Evolutionary conservation across 1,140 invertebrate genomes (phyloP).

Genomic region (Macrosteles quadrilineatus): DNA sequence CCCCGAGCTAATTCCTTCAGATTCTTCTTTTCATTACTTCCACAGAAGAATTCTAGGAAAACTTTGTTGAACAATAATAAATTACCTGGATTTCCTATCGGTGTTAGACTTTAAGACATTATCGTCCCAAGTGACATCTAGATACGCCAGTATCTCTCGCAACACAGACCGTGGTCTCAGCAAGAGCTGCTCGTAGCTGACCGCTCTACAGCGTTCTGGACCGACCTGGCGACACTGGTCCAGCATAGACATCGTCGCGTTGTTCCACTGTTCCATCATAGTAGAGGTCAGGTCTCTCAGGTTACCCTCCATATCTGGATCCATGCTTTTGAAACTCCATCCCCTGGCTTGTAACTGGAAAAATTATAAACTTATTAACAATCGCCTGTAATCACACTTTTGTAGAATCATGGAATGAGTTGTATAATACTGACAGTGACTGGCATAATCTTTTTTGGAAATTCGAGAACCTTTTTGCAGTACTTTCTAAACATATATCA

Average conservation of each 20-base stretch:
- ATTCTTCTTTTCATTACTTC: too few species aligned
- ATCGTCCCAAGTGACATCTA: conserved; percentile 93
- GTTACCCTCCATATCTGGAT: conserved; percentile 68
- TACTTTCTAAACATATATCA: too few species aligned
- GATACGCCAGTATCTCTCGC: conserved; percentile 84
- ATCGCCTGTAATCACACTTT: not conserved
- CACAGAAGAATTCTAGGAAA: too few species aligned
- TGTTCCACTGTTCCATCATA: conserved; percentile 94
- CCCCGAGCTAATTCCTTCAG: too few species aligned
- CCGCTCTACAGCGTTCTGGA: conserved; percentile 79
- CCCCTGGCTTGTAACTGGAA: not conserved
- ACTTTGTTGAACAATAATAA: too few species aligned
- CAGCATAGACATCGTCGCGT: conserved; percentile 91
- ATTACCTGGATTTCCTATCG: too few species aligned
- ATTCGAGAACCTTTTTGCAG: too few species aligned
- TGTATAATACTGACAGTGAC: not conserved
- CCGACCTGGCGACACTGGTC: conserved; percentile 90
- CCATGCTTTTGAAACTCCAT: not conserved
- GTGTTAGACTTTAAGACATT: too few species aligned
- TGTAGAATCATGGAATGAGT: not conserved
- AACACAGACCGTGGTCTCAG: conserved; percentile 89
- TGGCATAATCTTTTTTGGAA: not conserved
- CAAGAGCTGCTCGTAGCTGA: conserved; percentile 94
- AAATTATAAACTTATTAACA: not conserved
- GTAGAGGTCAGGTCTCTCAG: conserved; percentile 82